Evolutionary conservation across 2,797 vertebrate species (phyloP), one percentile per base, ranked within the genome.

Genomic region (Tympanoctomys barrerae): DNA sequence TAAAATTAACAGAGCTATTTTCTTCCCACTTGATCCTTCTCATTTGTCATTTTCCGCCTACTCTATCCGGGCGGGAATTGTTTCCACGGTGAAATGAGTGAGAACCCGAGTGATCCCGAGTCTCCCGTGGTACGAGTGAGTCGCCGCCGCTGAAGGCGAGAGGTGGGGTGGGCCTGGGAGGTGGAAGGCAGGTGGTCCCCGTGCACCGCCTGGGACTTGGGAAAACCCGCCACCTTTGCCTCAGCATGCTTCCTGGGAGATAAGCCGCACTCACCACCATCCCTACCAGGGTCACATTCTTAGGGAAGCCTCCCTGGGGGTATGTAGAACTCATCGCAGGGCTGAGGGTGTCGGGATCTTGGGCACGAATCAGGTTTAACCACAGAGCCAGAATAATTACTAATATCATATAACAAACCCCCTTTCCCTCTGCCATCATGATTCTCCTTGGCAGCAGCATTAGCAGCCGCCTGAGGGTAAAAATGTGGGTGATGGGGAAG

Each of bases 391-490:
- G 97, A 97, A 83, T 90, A 97, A 71, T 94, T 81, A 62, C 26
- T 82, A 11, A 13, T 42, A 82, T 5, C 28, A 52, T 90, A 0
- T 78, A 79, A 13, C 77, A 66, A 31, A 49, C 83, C 90, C 87
- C 94, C 57, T 97, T 92, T 18, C 94, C 96, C 91, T 12, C 90
- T 96, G 97, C 97, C 98, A 98, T 97, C 98, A 98, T 98, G 98
- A 94, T 98, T 96, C 97, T 98, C 97, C 95, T 98, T 96, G 96
- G 98, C 95, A 97, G 97, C 84, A 95, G 98, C 98, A 1, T 66
- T 79, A 96, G 97, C 97, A 87, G 96, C 95, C 97, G 98, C 98
- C 97, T 98, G 93, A 92, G 97, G 97, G 97, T 97, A 78, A 28
- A 96, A 96, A 97, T 95, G 96, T 95, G 98, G 98, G 97, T 94